These are phyloP conservation scores for Polylopha cassiicola DNA, from an alignment of 2,888 invertebrate species.

Conservation along the genomic window DNA sequence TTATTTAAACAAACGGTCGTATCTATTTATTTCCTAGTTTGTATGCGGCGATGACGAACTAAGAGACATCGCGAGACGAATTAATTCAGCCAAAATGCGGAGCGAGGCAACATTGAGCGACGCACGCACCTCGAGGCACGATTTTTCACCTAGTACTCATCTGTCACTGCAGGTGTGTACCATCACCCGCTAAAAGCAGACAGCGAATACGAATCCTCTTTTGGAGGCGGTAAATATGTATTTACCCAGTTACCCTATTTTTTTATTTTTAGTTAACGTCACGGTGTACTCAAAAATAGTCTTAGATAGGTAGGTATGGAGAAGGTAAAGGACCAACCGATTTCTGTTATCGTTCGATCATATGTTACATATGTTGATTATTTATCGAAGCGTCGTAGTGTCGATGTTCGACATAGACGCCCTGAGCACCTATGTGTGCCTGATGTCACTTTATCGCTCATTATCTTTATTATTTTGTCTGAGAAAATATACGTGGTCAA, in stretches of 20 bases:
- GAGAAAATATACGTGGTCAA: no score
- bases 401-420: no score
- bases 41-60: conserved; percentile 46
- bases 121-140: conserved; percentile 40
- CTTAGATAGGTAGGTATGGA: no score
- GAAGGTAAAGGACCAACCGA: no score
- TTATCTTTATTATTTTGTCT: no score
- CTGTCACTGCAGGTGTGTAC: conserved; percentile 70
- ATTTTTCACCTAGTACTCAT: conserved; percentile 72
- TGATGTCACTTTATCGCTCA: no score
- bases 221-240: conserved; percentile 41
- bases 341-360: no score
- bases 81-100: conserved; percentile 69
- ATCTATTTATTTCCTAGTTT: conserved; percentile 11
- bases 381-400: no score
- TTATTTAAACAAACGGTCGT: no score
- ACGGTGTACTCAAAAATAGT: no score
- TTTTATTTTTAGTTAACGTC: neutral
- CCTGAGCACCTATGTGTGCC: no score
- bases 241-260: neutral
- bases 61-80: conserved; percentile 73
- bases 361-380: no score
- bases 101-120: conserved; percentile 27
- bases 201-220: conserved; percentile 13
- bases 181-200: conserved; percentile 56